Evolutionary conservation across 2,797 vertebrate genomes (phyloP), one percentile per base, ranked within the genome.

Genomic region (Octomys mimax): DNA sequence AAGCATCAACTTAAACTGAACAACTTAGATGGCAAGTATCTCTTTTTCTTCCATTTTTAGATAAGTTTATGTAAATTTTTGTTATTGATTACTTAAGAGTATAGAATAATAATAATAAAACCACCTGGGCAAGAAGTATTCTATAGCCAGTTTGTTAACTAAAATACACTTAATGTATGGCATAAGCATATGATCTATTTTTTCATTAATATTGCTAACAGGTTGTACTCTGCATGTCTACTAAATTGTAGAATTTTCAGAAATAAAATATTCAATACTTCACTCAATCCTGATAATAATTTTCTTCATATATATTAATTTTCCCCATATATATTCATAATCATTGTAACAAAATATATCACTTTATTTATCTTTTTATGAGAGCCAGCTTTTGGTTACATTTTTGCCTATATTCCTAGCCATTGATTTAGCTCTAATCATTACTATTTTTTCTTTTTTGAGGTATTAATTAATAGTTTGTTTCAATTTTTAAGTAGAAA

Each of bases 51-150:
- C 13, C 77, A 21, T 19, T 91, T 87, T 94, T 87, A 22, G 9
- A 70, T 91, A 2, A 68, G 2, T 82, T 68, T 77, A 28, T 57
- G 0, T 68, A 7, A 36, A 73, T 68, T 71, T 88, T 21, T 82
- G 14, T 42, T 62, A 86, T 62, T 66, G 8, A 2, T 71, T 90
- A 64, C 0, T 66, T n/a, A 80, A 75, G 6, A 87, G n/a, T 73
- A 92, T 91, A 31, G 5, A 61, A 61, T 62, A 85, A 86, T 82
- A 8, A 66, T 26, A 88, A 26, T 52, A 33, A 92, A 94, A 46
- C 9, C 1, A 57, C 31, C 11, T 94, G 28, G 22, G 9, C 6
- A 2, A 54, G 11, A 26, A 73, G 4, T 49, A 75, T 93, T 79
- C 31, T 89, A 42, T 61, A 31, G 33, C 28, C n/a, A 70, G 9